Conservation (phyloP, 2,797 vertebrate genomes). For the Microctenopoma steveboyesi region DNA sequence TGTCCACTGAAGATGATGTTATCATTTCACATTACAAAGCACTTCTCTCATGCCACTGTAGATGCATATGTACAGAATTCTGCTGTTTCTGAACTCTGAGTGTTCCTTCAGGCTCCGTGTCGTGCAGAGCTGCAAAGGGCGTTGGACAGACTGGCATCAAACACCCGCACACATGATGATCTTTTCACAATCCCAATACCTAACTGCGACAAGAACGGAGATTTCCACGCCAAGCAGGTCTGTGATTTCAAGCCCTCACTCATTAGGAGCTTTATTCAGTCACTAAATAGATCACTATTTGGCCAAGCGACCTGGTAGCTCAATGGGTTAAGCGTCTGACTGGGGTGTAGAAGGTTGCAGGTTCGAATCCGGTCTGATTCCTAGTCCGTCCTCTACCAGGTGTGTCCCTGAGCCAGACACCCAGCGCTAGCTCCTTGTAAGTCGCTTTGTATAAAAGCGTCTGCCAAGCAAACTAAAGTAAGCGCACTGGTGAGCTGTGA, state of each 20-base stretch:
- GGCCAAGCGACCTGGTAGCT: not conserved
- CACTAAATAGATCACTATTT: slow-evolving; percentile 14
- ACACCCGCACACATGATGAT: slow-evolving; percentile 91
- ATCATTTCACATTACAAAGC: not conserved
- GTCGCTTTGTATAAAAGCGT: too few species aligned
- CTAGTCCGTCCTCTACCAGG: too few species aligned
- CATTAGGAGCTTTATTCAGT: slow-evolving; percentile 15
- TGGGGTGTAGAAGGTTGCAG: too few species aligned
- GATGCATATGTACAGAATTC: not conserved
- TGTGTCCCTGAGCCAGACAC: too few species aligned
- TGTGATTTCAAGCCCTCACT: slow-evolving; percentile 34
- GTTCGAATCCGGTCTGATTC: too few species aligned
- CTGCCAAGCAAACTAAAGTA: too few species aligned
- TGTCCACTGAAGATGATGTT: not conserved
- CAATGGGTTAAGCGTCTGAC: too few species aligned
- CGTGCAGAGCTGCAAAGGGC: slow-evolving; percentile 92
- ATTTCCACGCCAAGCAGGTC: slow-evolving; percentile 95
- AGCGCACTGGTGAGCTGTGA: slow-evolving; percentile 31
- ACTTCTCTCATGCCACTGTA: not conserved
- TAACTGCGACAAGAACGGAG: slow-evolving; percentile 94
- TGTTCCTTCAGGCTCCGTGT: slow-evolving; percentile 85
- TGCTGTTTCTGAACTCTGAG: too few species aligned
- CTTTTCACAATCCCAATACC: slow-evolving; percentile 93
- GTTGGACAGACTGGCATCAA: slow-evolving; percentile 88
- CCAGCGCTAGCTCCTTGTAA: too few species aligned